A percentile compares a stretch with the other conserved stretches of the same genome.
These are phyloP conservation scores for Leuciscus idus DNA, from an alignment of 2,113 vertebrate genomes.

Conservation along the genomic window DNA sequence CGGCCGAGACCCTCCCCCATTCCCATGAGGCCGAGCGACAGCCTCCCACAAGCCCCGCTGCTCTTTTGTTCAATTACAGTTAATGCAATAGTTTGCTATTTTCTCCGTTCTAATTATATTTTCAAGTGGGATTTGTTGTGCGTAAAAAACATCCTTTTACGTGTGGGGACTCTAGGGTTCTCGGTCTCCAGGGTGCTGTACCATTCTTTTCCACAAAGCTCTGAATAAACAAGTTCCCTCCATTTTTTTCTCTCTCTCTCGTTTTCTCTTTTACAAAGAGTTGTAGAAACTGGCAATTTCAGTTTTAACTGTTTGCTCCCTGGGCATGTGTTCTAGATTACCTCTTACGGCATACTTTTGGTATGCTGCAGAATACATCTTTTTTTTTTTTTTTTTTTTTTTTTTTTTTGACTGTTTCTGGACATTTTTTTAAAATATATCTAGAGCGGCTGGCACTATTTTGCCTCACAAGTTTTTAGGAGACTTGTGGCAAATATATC, in stretches of 20 bases:
- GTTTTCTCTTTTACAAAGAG: slow-evolving; percentile 67
- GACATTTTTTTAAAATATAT: slow-evolving; percentile 41
- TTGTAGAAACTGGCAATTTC: slow-evolving; percentile 87
- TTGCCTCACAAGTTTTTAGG: neutral
- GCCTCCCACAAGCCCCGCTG: slow-evolving; percentile 92
- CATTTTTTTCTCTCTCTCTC: slow-evolving; percentile 53
- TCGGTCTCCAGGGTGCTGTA: slow-evolving; percentile 86
- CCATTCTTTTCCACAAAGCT: slow-evolving; percentile 87
- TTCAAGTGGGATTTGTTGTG: slow-evolving; percentile 97
- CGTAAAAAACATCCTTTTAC: slow-evolving; percentile 90
- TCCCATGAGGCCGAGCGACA: slow-evolving; percentile 89
- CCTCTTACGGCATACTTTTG: slow-evolving; percentile 83
- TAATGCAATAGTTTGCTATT: slow-evolving; percentile 98
- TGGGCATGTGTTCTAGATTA: slow-evolving; percentile 94
- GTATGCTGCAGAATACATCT: slow-evolving; percentile 72
- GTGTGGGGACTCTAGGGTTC: slow-evolving; percentile 84
- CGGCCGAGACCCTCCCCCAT: slow-evolving; percentile 88
- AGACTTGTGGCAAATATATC: neutral
- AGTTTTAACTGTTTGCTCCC: slow-evolving; percentile 92
- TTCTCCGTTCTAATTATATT: slow-evolving; percentile 98
- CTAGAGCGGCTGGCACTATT: slow-evolving; percentile 32
- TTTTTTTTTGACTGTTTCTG: slow-evolving; percentile 30
- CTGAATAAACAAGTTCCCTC: slow-evolving; percentile 92
- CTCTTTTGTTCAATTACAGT: slow-evolving; percentile 99
- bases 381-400: slow-evolving; percentile 44